Percentiles rank a stretch among this genome's conserved stretches.
Evolutionary conservation across 2,888 invertebrate genomes (phyloP).

Genomic region (Synergus itoensis): DNA sequence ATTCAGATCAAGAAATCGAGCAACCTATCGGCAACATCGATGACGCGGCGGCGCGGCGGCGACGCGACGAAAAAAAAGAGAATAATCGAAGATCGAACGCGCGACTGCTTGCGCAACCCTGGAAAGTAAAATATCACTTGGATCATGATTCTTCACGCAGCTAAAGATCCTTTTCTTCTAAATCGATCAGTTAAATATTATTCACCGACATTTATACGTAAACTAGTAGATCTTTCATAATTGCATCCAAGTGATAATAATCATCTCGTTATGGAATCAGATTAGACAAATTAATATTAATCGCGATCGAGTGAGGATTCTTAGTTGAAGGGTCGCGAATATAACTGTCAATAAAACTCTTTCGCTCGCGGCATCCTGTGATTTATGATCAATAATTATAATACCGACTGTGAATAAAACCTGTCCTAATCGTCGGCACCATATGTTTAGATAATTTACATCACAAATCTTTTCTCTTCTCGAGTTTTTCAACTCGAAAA

Average conservation of each 20-base stretch:
- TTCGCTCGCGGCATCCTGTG: neutral
- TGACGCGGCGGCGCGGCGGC: neutral
- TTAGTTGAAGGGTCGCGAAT: neutral
- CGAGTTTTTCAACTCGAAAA: neutral
- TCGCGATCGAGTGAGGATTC: neutral
- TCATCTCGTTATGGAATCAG: slow-evolving; percentile 44
- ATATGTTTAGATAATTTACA: neutral
- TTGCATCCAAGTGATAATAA: slow-evolving; percentile 46
- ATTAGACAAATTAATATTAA: slow-evolving; percentile 47
- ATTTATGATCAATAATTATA: slow-evolving; percentile 7
- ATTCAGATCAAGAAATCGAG: slow-evolving; percentile 49
- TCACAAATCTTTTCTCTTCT: slow-evolving; percentile 44
- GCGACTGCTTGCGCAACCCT: slow-evolving; percentile 59
- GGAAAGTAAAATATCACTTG: slow-evolving; percentile 46
- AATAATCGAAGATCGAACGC: slow-evolving; percentile 60
- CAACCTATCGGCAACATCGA: slow-evolving; percentile 53
- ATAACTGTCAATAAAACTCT: neutral
- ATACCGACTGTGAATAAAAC: neutral
- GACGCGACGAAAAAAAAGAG: slow-evolving; percentile 45
- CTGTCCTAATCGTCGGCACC: neutral
- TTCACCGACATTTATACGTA: neutral
- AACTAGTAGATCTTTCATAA: slow-evolving; percentile 14
- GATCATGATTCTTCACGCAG: slow-evolving; percentile 35
- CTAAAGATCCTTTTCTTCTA: neutral
- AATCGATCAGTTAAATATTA: slow-evolving; percentile 1